phyloP scores from a whole-genome alignment of 92 coral and sea anemone species.

The Phenganax subtilis region DNA sequence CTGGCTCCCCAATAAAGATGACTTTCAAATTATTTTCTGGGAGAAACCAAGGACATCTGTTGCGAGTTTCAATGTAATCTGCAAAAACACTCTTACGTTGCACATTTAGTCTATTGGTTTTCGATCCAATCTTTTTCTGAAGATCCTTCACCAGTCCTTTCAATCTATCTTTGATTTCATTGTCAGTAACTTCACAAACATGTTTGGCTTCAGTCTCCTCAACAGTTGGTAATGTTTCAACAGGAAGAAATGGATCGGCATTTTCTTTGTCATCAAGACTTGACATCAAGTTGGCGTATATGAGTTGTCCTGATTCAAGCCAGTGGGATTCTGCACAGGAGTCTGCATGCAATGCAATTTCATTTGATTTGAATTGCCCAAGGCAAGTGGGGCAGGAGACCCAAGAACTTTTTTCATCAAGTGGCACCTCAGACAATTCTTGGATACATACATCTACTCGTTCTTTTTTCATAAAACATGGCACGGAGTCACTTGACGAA shows the following conservation, averaged over 20 bases:
- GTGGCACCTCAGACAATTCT: too few species aligned
- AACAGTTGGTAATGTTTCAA: slow-evolving; percentile 1
- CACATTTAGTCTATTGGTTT: slow-evolving; percentile 20
- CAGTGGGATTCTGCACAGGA: slow-evolving; percentile 13
- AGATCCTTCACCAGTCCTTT: slow-evolving; percentile 9
- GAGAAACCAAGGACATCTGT: slow-evolving; percentile 27
- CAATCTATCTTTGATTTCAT: slow-evolving; percentile 3
- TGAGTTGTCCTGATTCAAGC: slow-evolving; percentile 1
- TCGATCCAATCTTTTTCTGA: neutral
- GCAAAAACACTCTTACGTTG: slow-evolving; percentile 19
- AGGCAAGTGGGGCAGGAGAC: slow-evolving; percentile 10
- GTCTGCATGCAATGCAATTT: slow-evolving; percentile 20
- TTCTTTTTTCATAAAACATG: too few species aligned
- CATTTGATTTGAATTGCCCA: neutral
- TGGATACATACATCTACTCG: too few species aligned
- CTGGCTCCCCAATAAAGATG: slow-evolving; percentile 18
- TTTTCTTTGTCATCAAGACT: neutral
- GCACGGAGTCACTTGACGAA: too few species aligned
- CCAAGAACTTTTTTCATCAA: neutral
- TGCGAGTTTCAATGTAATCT: slow-evolving; percentile 9
- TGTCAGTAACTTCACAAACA: neutral
- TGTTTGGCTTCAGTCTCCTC: slow-evolving; percentile 3
- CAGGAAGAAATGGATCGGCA: neutral
- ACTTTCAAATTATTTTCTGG: slow-evolving; percentile 22
- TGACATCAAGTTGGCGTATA: slow-evolving; percentile 9